Conservation (phyloP, 2,113 vertebrate genomes). For the Anas platyrhynchos region DNA sequence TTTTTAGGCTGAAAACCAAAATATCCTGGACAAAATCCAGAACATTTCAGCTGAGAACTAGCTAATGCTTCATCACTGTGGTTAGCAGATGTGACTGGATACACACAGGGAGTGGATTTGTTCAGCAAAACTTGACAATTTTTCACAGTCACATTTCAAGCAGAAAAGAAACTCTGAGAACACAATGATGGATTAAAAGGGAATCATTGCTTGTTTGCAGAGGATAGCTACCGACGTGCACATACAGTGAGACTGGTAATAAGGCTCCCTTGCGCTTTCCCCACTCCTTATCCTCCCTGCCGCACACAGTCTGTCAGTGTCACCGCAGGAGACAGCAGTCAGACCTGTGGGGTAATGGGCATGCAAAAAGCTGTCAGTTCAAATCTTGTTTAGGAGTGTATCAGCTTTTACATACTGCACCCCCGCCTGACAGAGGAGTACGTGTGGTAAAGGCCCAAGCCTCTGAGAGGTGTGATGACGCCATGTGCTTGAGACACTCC, state of each 20-base stretch:
- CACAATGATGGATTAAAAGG: background rate
- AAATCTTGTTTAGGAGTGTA: constrained; percentile 5
- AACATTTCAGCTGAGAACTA: constrained; percentile 54
- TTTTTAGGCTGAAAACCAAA: constrained; percentile 41
- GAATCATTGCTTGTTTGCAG: background rate
- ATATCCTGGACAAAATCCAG: constrained; percentile 18
- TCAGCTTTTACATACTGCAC: constrained; percentile 5
- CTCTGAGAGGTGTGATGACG: constrained; percentile 15
- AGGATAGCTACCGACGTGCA: constrained; percentile 7
- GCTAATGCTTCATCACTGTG: constrained; percentile 55
- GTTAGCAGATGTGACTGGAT: constrained; percentile 64
- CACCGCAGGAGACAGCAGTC: background rate
- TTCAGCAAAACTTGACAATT: constrained; percentile 38
- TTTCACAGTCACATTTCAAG: background rate
- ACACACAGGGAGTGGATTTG: constrained; percentile 48
- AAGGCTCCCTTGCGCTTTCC: background rate
- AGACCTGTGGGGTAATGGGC: constrained; percentile 29
- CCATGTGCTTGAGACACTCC: background rate
- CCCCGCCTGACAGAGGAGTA: constrained; percentile 30
- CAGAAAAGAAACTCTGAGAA: background rate
- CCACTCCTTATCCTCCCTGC: background rate
- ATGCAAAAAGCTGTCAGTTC: constrained; percentile 47
- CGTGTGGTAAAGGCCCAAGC: constrained; percentile 42
- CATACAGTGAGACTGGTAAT: background rate
- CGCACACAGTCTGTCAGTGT: background rate